Evolutionary conservation across 2,113 vertebrate genomes (phyloP).

Genomic region (Montifringilla adamsi): DNA sequence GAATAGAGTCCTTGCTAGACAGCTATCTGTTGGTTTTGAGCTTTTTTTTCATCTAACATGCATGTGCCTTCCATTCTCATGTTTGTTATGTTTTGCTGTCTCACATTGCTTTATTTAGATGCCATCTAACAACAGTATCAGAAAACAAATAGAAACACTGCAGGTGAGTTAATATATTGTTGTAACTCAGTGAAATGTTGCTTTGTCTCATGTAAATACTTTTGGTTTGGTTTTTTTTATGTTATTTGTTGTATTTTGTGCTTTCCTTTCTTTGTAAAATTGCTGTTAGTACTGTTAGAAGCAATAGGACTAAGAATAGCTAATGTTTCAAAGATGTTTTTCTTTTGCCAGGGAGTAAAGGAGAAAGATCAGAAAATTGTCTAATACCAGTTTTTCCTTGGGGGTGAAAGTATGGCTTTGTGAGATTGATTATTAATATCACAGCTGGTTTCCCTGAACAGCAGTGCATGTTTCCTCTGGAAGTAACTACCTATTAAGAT

Average conservation of each 20-base stretch:
- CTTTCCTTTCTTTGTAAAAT: slow-evolving; percentile 35
- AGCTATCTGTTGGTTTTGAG: slow-evolving; percentile 76
- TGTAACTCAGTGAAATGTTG: slow-evolving; percentile 64
- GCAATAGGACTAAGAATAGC: not conserved
- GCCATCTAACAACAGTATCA: slow-evolving; percentile 99
- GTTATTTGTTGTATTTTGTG: slow-evolving; percentile 55
- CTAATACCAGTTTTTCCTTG: not conserved
- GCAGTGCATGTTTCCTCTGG: not conserved
- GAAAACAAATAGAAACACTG: slow-evolving; percentile 99
- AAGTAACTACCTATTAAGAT: not conserved
- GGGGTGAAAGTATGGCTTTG: not conserved
- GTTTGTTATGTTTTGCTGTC: slow-evolving; percentile 86
- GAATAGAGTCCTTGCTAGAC: slow-evolving; percentile 77
- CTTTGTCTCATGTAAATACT: slow-evolving; percentile 63
- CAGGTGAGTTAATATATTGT: slow-evolving; percentile 89
- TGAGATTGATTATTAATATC: not conserved
- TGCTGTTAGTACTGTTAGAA: not conserved
- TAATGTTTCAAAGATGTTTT: not conserved
- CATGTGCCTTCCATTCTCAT: slow-evolving; percentile 85
- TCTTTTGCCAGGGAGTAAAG: not conserved
- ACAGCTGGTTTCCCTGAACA: not conserved
- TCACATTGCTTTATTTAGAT: slow-evolving; percentile 97
- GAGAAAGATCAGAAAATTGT: not conserved
- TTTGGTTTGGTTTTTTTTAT: not conserved
- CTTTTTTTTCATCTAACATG: slow-evolving; percentile 85